Conservation (phyloP, 2,113 vertebrate genomes). For the Caracal caracal region DNA sequence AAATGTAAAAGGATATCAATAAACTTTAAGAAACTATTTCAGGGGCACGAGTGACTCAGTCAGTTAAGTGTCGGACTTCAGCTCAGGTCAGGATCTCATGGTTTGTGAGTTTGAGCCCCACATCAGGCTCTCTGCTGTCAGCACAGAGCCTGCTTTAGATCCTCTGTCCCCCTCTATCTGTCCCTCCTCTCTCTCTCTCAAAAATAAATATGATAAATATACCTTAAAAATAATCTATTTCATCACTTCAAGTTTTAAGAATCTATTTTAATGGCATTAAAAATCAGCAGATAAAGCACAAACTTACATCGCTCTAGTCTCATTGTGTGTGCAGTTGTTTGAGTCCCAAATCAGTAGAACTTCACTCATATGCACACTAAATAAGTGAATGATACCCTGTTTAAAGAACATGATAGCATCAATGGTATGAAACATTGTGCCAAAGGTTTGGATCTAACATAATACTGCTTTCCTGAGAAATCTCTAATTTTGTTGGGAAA, state of each 20-base stretch:
- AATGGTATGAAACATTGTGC: not conserved
- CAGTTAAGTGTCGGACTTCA: too few relatives aligned
- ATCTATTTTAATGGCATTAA: constrained; percentile 66
- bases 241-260: not conserved
- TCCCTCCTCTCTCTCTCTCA: too few relatives aligned
- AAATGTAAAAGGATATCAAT: not conserved
- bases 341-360: constrained; percentile 92
- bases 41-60: not conserved
- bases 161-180: too few relatives aligned
- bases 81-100: too few relatives aligned
- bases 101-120: too few relatives aligned
- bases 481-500: not conserved
- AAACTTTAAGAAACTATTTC: constrained; percentile 63
- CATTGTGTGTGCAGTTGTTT: constrained; percentile 87
- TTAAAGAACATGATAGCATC: constrained; percentile 86
- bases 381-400: constrained; percentile 90
- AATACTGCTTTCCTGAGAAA: not conserved
- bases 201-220: too few relatives aligned
- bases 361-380: constrained; percentile 92
- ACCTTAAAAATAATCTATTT: constrained; percentile 42
- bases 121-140: too few relatives aligned
- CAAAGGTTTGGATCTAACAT: not conserved
- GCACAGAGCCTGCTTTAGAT: too few relatives aligned
- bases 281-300: constrained; percentile 37
- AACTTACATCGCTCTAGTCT: constrained; percentile 48